Base-by-base conservation (phyloP, 2,113 vertebrate genomes). In the Lathamus discolor region DNA sequence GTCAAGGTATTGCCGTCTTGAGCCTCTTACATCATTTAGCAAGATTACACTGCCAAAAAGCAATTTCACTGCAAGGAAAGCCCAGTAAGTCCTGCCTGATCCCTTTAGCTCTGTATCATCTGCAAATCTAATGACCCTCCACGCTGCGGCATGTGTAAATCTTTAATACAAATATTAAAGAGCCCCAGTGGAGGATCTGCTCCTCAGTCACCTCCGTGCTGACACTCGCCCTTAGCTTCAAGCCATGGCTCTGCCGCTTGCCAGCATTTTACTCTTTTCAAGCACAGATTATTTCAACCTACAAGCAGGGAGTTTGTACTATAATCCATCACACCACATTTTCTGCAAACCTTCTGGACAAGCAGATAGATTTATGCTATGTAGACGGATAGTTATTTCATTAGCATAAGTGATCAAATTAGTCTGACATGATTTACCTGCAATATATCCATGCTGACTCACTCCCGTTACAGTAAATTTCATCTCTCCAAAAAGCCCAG, bases 381-480 rank as follows among this genome's bases (percentile, higher is more conserved):
- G 69, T 73, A 84, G 90, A 74, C 69, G 64, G 75, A 93, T 72
- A 94, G 91, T 90, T 94, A 88, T 86, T 96, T 93, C 83, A 90
- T 95, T 96, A 96, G 87, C 66, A 81, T 75, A 95, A 92, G 90
- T 69, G 91, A 94, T 91, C 93, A 92, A 83, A 93, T 96, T 91
- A 94, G 82, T 28, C 76, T 63, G 76, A 92, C 62, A 44, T 86
- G 93, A 96, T 82, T 96, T 91, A 95, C 93, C 70, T 94, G 83
- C 82, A 62, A 55, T 59, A 78, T 35, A 72, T 48, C 73, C 37
- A 41, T 20, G 52, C 92, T 93, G 93, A 96, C 82, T 86, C 85
- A 88, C 43, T 78, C 63, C 35, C 69, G 15, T 79, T 76, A 87
- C 67, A 59, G 83, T 35, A 87, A 94, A 95, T 92, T 49, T 70